A percentile compares a stretch with the other conserved stretches of the same genome.
Conservation (phyloP, 2,797 vertebrate species). For the Myotis myotis region DNA sequence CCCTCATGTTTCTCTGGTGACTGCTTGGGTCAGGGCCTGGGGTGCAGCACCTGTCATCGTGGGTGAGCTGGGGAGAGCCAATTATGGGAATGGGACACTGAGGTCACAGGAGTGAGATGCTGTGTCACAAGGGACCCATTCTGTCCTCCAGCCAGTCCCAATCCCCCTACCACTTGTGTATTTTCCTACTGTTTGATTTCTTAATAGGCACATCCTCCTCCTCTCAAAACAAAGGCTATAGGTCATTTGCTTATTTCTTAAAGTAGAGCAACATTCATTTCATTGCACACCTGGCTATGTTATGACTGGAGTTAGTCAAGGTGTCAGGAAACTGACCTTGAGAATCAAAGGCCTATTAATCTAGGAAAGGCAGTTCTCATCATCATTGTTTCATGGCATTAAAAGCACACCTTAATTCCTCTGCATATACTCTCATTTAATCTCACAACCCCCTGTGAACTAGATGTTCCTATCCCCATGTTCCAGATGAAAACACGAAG, state of each 20-base stretch:
- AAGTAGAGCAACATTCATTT: background rate
- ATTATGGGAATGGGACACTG: background rate
- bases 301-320: background rate
- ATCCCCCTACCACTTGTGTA: too few relatives aligned
- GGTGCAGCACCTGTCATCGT: background rate
- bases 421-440: background rate
- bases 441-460: background rate
- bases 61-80: background rate
- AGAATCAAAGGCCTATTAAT: background rate
- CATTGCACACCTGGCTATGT: background rate
- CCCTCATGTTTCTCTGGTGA: background rate
- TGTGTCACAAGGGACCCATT: background rate
- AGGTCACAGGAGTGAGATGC: background rate
- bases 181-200: background rate
- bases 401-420: background rate
- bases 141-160: background rate
- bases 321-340: background rate
- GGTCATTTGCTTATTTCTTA: background rate
- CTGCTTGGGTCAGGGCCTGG: background rate
- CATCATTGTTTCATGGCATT: too few relatives aligned
- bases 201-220: background rate
- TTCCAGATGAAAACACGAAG: background rate
- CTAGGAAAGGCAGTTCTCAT: background rate
- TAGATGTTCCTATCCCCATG: background rate
- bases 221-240: background rate